Percentiles rank a stretch among this genome's conserved stretches.
phyloP scores from a whole-genome alignment of 2,888 invertebrate species.

The Apodemia mormo region DNA sequence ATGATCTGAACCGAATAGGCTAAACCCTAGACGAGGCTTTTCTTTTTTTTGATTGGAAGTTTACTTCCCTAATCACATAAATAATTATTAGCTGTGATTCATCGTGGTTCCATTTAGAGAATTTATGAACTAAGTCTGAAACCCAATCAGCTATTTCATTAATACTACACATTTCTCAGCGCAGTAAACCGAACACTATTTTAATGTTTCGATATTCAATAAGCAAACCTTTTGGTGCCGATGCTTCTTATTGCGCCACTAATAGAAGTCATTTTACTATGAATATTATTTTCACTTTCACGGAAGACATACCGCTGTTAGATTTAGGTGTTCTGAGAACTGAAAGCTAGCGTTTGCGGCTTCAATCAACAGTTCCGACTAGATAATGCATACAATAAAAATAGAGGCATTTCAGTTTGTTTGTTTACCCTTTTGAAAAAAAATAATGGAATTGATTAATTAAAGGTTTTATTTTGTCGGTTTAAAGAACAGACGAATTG shows the following conservation, averaged over 20 bases:
- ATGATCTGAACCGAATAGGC: too few species aligned
- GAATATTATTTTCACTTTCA: constrained; percentile 44
- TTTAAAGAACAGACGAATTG: too few species aligned
- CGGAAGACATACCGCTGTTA: constrained; percentile 57
- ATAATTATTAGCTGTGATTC: constrained; percentile 5
- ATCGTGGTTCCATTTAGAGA: constrained; percentile 1
- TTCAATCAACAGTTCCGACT: neutral
- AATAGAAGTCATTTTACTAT: constrained; percentile 40
- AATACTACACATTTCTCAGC: constrained; percentile 48
- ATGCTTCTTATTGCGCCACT: constrained; percentile 28
- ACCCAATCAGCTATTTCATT: constrained; percentile 47
- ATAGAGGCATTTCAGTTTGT: too few species aligned
- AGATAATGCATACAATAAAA: neutral
- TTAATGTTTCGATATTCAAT: constrained; percentile 38
- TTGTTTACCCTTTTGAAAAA: too few species aligned
- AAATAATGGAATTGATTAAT: too few species aligned
- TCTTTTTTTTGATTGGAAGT: neutral
- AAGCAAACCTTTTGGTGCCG: constrained; percentile 10
- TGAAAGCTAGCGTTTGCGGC: constrained; percentile 44
- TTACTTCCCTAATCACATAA: neutral
- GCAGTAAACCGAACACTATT: constrained; percentile 45
- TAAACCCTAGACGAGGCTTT: too few species aligned
- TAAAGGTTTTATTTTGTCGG: too few species aligned
- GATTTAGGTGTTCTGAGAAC: constrained; percentile 62
- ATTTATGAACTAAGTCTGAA: constrained; percentile 37